Evolutionary conservation across 2,113 vertebrate species (phyloP).

Genomic region (Heterocephalus glaber): DNA sequence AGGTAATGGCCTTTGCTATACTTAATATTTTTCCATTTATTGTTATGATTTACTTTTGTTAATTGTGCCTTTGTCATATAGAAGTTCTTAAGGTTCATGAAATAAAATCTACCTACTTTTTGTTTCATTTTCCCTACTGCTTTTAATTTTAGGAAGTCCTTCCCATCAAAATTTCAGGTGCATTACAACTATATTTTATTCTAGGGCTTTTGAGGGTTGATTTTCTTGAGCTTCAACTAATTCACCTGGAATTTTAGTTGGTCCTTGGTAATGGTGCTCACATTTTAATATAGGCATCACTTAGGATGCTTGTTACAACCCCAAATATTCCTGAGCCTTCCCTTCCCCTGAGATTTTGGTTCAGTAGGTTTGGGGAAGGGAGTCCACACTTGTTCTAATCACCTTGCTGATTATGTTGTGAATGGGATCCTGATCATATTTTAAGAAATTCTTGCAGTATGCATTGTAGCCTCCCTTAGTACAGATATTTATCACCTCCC

Average conservation of each 20-base stretch:
- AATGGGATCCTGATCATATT: background rate
- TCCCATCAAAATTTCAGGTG: background rate
- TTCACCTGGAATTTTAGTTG: slow-evolving; percentile 54
- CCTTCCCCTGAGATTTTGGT: background rate
- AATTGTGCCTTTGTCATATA: slow-evolving; percentile 34
- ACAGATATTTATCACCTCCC: background rate
- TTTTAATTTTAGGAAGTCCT: slow-evolving; percentile 32
- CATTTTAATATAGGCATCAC: slow-evolving; percentile 38
- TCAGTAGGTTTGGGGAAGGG: background rate
- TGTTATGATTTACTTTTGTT: slow-evolving; percentile 30
- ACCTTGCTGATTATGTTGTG: background rate
- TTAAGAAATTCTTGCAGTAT: background rate
- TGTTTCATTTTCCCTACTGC: background rate
- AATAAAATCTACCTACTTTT: background rate
- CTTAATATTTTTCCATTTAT: background rate
- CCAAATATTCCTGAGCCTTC: background rate
- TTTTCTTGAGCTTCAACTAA: slow-evolving; percentile 42
- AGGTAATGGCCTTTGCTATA: background rate
- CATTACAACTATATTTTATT: slow-evolving; percentile 39
- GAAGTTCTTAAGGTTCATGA: background rate
- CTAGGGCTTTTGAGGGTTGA: slow-evolving; percentile 16
- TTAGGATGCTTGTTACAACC: background rate
- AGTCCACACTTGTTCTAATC: background rate
- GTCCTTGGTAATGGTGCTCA: background rate
- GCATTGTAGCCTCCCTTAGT: background rate